Conservation (phyloP, 2,888 invertebrate species). For the Brassicogethes aeneus region DNA sequence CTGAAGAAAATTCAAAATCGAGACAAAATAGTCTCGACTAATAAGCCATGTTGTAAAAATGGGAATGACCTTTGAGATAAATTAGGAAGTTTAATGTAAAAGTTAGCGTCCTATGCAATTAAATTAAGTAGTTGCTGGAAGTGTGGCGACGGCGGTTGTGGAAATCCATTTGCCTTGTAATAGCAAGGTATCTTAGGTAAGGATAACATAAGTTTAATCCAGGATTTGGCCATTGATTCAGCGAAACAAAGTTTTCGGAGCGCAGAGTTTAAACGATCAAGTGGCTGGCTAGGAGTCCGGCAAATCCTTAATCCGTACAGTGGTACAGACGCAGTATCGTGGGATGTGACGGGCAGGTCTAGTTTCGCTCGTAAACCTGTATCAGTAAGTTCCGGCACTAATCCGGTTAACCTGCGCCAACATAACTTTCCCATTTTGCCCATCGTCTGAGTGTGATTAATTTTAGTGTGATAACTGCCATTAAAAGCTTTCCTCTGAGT, state of each 20-base stretch:
- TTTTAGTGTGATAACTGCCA: too few relatives aligned
- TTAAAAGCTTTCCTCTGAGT: too few relatives aligned
- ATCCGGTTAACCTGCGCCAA: conserved; percentile 40
- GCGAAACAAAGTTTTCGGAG: conserved; percentile 27
- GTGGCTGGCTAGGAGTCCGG: conserved; percentile 25
- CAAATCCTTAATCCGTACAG: conserved; percentile 29
- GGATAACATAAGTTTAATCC: conserved; percentile 29
- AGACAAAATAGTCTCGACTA: too few relatives aligned
- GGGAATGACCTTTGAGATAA: too few relatives aligned
- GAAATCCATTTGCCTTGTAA: conserved; percentile 21
- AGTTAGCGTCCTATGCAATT: not conserved
- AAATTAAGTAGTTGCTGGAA: not conserved
- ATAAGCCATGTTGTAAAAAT: too few relatives aligned
- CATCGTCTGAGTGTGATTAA: too few relatives aligned
- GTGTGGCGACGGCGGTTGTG: conserved; percentile 18
- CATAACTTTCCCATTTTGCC: conserved; percentile 42
- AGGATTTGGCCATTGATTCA: conserved; percentile 29
- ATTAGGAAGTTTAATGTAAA: too few relatives aligned
- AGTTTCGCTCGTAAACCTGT: conserved; percentile 19
- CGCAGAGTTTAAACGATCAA: conserved; percentile 30
- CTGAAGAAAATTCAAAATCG: too few relatives aligned
- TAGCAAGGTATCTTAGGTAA: conserved; percentile 28
- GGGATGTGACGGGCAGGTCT: conserved; percentile 15
- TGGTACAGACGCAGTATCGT: conserved; percentile 15
- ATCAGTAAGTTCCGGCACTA: conserved; percentile 21